Evolutionary conservation across 2,888 invertebrate species (phyloP).

Genomic region (Tromatobia lineatoria): DNA sequence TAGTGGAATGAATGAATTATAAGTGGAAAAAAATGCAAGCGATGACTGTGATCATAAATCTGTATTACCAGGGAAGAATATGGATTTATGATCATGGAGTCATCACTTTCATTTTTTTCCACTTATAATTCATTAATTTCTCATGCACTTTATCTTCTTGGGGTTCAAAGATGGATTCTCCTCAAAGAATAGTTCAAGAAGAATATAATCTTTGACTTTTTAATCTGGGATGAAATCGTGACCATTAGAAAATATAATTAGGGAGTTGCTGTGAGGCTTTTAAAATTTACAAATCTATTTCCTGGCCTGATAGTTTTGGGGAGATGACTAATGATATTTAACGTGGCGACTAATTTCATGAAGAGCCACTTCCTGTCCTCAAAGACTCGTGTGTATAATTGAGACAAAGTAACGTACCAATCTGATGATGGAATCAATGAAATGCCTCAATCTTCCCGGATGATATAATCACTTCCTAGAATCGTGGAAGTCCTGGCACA

Average conservation of each 20-base stretch:
- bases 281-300: slow-evolving; percentile 7
- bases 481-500: background rate
- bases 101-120: no score
- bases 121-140: no score
- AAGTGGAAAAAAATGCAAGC: slow-evolving; percentile 5
- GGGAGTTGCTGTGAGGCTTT: background rate
- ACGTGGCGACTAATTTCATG: slow-evolving; percentile 3
- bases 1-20: slow-evolving; percentile 23
- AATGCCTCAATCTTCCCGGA: background rate
- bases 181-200: background rate
- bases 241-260: slow-evolving; percentile 32
- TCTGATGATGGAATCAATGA: background rate
- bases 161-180: background rate
- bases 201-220: slow-evolving; percentile 17
- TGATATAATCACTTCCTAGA: background rate
- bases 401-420: background rate
- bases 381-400: background rate
- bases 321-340: slow-evolving; percentile 14
- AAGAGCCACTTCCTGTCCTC: slow-evolving; percentile 22
- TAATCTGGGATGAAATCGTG: slow-evolving; percentile 5
- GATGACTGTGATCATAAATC: slow-evolving; percentile 18
- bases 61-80: background rate
- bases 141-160: background rate
- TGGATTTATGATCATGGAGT: no score
- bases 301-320: background rate